phyloP scores from a whole-genome alignment of 2,113 vertebrate species.

The Dermatemys mawii region DNA sequence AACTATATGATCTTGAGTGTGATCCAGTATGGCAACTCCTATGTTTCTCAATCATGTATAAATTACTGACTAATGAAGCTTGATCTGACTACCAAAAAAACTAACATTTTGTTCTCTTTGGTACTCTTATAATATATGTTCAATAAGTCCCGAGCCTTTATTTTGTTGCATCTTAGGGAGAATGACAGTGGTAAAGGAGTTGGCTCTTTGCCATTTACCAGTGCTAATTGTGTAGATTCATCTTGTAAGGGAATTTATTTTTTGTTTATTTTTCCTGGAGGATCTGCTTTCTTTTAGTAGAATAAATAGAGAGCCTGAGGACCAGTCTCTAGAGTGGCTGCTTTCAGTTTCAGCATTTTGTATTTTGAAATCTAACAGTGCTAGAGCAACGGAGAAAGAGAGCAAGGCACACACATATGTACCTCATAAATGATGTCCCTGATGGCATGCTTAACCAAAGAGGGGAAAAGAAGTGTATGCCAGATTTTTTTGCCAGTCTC shows the following conservation, averaged over 20 bases:
- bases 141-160: not conserved
- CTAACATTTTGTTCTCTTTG: not conserved
- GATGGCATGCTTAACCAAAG: not conserved
- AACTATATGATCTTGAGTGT: not conserved
- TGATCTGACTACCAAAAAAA: not conserved
- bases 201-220: not conserved
- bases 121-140: not conserved
- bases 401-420: not conserved
- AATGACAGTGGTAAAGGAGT: not conserved
- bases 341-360: not conserved
- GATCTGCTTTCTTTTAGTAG: not conserved
- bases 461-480: not conserved
- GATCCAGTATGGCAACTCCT: not conserved
- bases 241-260: not conserved
- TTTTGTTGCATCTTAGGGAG: not conserved
- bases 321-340: not conserved
- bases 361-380: not conserved
- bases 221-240: not conserved
- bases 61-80: not conserved
- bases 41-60: not conserved
- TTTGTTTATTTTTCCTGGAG: not conserved
- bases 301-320: not conserved
- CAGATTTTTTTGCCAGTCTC: not conserved
- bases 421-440: not conserved
- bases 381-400: not conserved